Evolutionary conservation across 1,140 invertebrate genomes (phyloP).

Genomic region (Drosophila miranda): DNA sequence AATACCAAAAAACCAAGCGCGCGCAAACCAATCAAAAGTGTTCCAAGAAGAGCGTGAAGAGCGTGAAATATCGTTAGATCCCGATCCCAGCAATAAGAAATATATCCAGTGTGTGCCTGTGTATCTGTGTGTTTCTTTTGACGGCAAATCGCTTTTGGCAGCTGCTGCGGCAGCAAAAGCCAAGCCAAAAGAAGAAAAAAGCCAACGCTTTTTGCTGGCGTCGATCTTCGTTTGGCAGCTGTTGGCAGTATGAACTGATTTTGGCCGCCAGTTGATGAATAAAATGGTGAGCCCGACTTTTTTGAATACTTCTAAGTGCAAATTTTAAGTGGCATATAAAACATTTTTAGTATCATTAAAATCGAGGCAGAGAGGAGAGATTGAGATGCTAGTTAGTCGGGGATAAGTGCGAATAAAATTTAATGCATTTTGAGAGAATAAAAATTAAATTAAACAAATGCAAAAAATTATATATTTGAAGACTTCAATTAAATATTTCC

Average conservation of each 20-base stretch:
- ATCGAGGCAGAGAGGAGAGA: not conserved
- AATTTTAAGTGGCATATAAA: slow-evolving; percentile 46
- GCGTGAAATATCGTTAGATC: slow-evolving; percentile 51
- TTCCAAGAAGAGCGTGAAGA: slow-evolving; percentile 65
- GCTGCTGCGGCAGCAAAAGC: slow-evolving; percentile 58
- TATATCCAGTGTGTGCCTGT: slow-evolving; percentile 42
- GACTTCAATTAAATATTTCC: no score
- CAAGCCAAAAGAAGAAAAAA: slow-evolving; percentile 46
- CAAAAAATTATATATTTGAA: no score
- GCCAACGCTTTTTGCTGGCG: slow-evolving; percentile 55
- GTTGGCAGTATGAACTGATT: slow-evolving; percentile 81
- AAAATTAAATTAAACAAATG: not conserved
- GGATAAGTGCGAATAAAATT: not conserved
- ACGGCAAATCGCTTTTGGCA: slow-evolving; percentile 61
- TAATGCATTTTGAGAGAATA: not conserved
- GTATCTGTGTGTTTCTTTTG: slow-evolving; percentile 47
- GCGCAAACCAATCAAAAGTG: slow-evolving; percentile 63
- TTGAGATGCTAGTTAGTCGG: not conserved
- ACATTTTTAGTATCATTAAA: slow-evolving; percentile 23
- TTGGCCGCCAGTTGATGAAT: slow-evolving; percentile 71
- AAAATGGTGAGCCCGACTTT: slow-evolving; percentile 71
- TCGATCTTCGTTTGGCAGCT: slow-evolving; percentile 70
- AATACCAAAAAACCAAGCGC: slow-evolving; percentile 48
- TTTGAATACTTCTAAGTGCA: slow-evolving; percentile 26
- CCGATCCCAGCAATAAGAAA: slow-evolving; percentile 34